Evolutionary conservation across 2,113 vertebrate species (phyloP).

Genomic region (Chascanopsetta lugubris): DNA sequence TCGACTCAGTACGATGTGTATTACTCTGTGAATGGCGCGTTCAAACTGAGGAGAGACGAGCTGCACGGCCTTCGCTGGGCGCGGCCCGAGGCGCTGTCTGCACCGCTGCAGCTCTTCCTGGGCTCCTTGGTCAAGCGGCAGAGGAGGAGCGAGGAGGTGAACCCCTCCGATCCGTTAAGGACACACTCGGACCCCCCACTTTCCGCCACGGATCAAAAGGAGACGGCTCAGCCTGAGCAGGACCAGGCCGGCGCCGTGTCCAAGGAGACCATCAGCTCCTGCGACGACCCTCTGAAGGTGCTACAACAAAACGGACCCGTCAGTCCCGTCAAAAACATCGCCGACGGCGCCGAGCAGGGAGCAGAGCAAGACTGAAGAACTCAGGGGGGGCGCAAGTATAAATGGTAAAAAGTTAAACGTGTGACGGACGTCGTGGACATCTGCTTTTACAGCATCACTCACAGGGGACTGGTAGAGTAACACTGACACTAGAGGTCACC

Average conservation of each 20-base stretch:
- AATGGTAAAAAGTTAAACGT: slow-evolving; percentile 1
- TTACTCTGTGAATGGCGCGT: slow-evolving; percentile 76
- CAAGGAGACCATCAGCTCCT: slow-evolving; percentile 79
- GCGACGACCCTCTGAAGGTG: slow-evolving; percentile 83
- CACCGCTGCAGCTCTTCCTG: slow-evolving; percentile 74
- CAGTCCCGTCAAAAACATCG: slow-evolving; percentile 74
- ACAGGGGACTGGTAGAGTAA: neutral
- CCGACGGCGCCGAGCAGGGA: slow-evolving; percentile 45
- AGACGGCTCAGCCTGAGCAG: slow-evolving; percentile 44
- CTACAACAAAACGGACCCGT: slow-evolving; percentile 75
- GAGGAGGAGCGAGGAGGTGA: slow-evolving; percentile 80
- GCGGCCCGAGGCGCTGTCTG: slow-evolving; percentile 67
- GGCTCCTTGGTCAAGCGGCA: slow-evolving; percentile 72
- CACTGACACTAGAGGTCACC: neutral
- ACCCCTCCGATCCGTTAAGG: slow-evolving; percentile 82
- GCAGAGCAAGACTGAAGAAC: slow-evolving; percentile 47
- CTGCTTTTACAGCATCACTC: neutral
- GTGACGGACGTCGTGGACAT: neutral
- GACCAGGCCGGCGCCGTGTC: slow-evolving; percentile 66
- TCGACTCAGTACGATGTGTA: slow-evolving; percentile 72
- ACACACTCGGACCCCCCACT: slow-evolving; percentile 60
- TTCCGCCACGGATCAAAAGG: slow-evolving; percentile 28
- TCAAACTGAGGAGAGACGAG: slow-evolving; percentile 60
- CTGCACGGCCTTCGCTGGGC: slow-evolving; percentile 75
- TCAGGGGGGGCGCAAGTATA: neutral